Evolutionary conservation across 92 coral and sea anemone genomes (phyloP), one percentile per base, ranked within the genome.

Genomic region (Phenganax marumi): DNA sequence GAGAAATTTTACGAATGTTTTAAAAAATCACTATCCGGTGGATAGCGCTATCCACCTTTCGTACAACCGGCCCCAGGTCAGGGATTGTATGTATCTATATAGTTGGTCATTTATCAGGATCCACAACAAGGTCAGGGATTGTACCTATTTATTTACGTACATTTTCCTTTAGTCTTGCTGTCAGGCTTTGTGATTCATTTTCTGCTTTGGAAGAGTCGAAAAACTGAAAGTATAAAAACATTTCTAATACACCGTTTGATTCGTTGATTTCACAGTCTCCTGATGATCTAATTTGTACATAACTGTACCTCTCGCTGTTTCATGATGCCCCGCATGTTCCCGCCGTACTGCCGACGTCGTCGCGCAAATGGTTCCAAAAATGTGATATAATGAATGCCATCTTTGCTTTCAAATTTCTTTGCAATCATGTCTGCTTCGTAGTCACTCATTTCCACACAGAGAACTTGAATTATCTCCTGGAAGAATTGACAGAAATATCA

Each of bases 271-370:
- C 43, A 25, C 12, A 39, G 8, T 26, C 14, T 19, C 13, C 10
- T 33, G 4, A 68, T 76, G 25, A 63, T 33, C 43, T 33, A n/a
- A 14, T 25, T 7, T 3, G 84, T 68, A 46, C 86, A 92, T 95
- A 92, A 84, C 86, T 92, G 93, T 50, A 91, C 90, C 61, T 86
- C 92, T 10, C 92, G 96, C 53, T 96, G 99, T 62, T 85, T 89
- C 95, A 96, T 89, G 33, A 93, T 92, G 12, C 93, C 96, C 62
- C 72, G 93, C 97, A 96, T 96, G 86, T 96, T 96, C 85, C 91
- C 89, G 64, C 97, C 97, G 63, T 89, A 92, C 39, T 93, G 91
- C 52, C 95, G 84, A 73, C 99, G 88, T 8, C 91, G 91, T 61
- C 85, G 90, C 57, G 93, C 87, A 70, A 83, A 92, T 49, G 99